These are phyloP conservation scores for Salvelinus sp. DNA, from an alignment of 2,113 vertebrate genomes.

Conservation along the genomic window DNA sequence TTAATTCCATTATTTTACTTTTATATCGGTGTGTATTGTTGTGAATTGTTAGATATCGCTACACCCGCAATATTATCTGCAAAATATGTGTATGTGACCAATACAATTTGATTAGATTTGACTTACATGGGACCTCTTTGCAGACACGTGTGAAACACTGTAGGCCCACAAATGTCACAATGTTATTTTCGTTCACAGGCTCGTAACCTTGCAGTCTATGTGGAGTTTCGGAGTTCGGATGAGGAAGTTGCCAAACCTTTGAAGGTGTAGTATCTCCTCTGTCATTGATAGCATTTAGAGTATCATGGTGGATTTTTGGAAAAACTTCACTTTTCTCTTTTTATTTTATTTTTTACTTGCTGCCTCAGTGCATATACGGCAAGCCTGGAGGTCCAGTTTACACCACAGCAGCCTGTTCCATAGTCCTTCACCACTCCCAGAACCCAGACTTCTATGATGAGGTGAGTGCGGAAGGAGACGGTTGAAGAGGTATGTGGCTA, in stretches of 20 bases:
- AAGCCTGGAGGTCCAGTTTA: conserved; percentile 91
- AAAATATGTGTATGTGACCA: too few relatives aligned
- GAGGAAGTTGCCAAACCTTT: conserved; percentile 87
- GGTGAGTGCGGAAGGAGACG: conserved; percentile 70
- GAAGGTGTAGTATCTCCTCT: conserved; percentile 77
- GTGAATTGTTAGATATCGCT: too few relatives aligned
- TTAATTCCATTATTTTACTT: too few relatives aligned
- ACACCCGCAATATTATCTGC: too few relatives aligned
- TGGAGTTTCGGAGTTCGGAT: conserved; percentile 93
- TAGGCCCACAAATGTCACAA: not conserved
- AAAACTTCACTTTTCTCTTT: not conserved
- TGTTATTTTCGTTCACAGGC: conserved; percentile 76
- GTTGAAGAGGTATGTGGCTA: not conserved
- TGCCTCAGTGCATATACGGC: conserved; percentile 90
- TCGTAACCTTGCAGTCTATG: conserved; percentile 90
- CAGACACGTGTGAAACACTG: not conserved
- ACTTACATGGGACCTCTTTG: not conserved
- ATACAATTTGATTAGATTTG: too few relatives aligned
- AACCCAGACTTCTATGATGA: conserved; percentile 97
- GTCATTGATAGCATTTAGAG: not conserved
- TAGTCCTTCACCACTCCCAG: conserved; percentile 94
- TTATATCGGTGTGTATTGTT: too few relatives aligned
- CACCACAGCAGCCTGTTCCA: conserved; percentile 83
- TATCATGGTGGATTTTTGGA: too few relatives aligned
- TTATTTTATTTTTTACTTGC: not conserved